phyloP scores from a whole-genome alignment of 2,113 vertebrate species.

The Lamprotornis superbus region DNA sequence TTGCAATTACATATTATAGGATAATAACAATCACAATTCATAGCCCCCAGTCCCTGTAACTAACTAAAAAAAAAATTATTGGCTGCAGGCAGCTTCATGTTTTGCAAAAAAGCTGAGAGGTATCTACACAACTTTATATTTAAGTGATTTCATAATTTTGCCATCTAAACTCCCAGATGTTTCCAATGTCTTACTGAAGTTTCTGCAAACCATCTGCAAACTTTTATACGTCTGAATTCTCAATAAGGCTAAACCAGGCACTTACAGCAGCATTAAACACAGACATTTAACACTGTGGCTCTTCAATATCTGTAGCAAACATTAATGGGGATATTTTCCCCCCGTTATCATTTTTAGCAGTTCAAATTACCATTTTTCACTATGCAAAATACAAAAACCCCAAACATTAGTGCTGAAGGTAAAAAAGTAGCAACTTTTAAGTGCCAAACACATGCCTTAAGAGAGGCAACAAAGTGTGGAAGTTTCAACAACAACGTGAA shows the following conservation, averaged over 20 bases:
- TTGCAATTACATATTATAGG: background rate
- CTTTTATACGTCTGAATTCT: background rate
- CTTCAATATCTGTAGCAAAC: background rate
- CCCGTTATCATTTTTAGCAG: background rate
- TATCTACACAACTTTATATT: background rate
- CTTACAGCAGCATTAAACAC: background rate
- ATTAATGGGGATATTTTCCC: fast-evolving
- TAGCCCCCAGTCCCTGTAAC: background rate
- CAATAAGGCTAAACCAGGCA: background rate
- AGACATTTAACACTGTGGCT: background rate
- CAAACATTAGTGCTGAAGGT: background rate
- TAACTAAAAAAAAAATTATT: background rate
- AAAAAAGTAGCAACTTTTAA: background rate
- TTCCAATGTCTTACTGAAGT: background rate
- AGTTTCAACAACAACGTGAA: background rate
- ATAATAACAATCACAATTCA: background rate
- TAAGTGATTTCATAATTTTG: background rate
- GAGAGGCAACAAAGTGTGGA: background rate
- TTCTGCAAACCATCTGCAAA: conserved; percentile 37
- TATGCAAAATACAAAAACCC: background rate
- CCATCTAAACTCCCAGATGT: background rate
- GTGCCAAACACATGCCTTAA: background rate
- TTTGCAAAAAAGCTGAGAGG: background rate
- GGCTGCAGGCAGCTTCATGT: background rate
- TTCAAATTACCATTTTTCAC: background rate